phyloP scores from a whole-genome alignment of 2,113 vertebrate species.

The Grammomys dolichurus region DNA sequence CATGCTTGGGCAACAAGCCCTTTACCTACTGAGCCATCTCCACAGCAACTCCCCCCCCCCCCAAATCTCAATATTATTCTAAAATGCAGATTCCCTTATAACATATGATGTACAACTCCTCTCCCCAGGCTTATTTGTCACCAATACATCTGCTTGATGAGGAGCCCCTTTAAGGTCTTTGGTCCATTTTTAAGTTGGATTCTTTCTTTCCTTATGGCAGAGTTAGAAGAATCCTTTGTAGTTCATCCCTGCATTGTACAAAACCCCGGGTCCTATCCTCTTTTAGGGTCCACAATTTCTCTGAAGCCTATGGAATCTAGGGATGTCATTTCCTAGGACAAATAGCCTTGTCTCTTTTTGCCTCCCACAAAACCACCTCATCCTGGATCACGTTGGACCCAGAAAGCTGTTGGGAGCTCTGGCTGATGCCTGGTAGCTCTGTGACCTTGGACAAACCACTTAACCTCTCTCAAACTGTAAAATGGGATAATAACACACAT shows the following conservation, averaged over 20 bases:
- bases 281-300: background rate
- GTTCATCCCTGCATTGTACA: background rate
- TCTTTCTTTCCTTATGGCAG: background rate
- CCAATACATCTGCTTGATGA: background rate
- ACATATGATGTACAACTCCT: no score
- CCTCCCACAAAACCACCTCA: background rate
- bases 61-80: background rate
- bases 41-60: background rate
- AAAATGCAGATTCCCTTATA: background rate
- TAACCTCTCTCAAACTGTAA: conserved; percentile 52
- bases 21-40: no score
- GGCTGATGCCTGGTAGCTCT: conserved; percentile 39
- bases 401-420: background rate
- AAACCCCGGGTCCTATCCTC: background rate
- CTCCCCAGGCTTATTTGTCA: background rate
- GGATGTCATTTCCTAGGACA: background rate
- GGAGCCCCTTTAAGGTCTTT: background rate
- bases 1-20: background rate
- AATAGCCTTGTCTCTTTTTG: background rate
- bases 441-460: background rate
- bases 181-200: background rate
- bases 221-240: background rate
- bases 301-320: background rate
- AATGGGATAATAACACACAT: conserved; percentile 59
- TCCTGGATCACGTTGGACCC: background rate